Conservation (phyloP, 2,797 vertebrate species). For the Cephalopachus bancanus region DNA sequence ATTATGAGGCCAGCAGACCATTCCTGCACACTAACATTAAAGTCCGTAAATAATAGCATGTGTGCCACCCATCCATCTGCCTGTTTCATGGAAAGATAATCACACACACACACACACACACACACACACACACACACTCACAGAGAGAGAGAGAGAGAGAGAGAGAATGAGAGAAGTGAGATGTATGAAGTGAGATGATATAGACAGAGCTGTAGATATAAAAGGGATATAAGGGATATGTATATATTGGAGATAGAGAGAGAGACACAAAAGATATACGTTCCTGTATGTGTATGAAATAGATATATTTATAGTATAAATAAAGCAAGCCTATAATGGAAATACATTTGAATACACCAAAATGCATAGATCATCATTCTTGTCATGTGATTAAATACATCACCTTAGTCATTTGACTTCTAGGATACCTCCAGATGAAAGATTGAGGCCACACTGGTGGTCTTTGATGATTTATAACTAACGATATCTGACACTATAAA, state of each 20-base stretch:
- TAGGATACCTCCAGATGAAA: constrained; percentile 31
- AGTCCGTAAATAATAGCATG: constrained; percentile 35
- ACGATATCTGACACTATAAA: constrained; percentile 77
- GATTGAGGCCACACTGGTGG: constrained; percentile 62
- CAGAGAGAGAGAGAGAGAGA: neutral
- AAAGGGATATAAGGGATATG: neutral
- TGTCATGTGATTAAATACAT: constrained; percentile 54
- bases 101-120: no score
- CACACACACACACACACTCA: no score
- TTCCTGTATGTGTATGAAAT: neutral
- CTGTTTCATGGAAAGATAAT: constrained; percentile 12
- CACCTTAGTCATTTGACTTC: neutral
- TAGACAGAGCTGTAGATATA: neutral
- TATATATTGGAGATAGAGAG: neutral
- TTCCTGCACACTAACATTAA: constrained; percentile 59
- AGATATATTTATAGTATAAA: neutral
- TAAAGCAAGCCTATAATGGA: neutral
- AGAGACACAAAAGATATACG: neutral
- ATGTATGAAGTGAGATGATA: neutral
- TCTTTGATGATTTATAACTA: constrained; percentile 73
- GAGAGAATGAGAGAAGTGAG: neutral
- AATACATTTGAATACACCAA: constrained; percentile 18
- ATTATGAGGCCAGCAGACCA: constrained; percentile 61
- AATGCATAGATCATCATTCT: neutral
- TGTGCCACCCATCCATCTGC: neutral